Evolutionary conservation across 2,797 vertebrate genomes (phyloP).

Genomic region (Peromyscus eremicus): DNA sequence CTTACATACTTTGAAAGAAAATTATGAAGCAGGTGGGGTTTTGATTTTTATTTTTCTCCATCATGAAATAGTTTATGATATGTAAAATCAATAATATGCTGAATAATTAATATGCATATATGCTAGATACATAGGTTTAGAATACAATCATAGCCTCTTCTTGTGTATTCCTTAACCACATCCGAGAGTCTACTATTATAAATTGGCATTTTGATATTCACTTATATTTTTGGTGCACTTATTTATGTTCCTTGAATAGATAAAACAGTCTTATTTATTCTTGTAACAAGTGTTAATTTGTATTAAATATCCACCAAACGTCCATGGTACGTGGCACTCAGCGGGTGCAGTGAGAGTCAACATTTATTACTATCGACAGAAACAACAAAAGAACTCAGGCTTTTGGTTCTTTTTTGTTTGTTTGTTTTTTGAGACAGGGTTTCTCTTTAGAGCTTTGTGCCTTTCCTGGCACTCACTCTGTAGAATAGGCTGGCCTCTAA

Average conservation of each 20-base stretch:
- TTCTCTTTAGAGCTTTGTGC: too few relatives aligned
- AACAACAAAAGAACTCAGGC: neutral
- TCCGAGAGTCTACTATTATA: neutral
- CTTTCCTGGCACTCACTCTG: too few relatives aligned
- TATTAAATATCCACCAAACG: neutral
- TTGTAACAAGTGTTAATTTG: neutral
- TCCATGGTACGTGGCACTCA: neutral
- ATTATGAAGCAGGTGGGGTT: neutral
- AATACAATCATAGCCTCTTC: neutral
- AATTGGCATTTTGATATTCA: neutral
- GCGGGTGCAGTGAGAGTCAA: neutral
- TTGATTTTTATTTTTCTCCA: neutral
- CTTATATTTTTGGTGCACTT: neutral
- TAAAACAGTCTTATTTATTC: neutral
- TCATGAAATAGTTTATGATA: neutral
- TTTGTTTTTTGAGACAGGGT: too few relatives aligned
- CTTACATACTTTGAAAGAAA: neutral
- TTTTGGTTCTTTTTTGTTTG: too few relatives aligned
- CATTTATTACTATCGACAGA: neutral
- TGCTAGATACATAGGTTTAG: neutral
- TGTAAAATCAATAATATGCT: neutral
- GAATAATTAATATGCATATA: neutral
- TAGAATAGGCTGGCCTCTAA: too few relatives aligned
- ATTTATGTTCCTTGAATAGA: neutral
- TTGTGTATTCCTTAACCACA: neutral